phyloP scores from a whole-genome alignment of 2,888 invertebrate species.

The Gari tellinella region DNA sequence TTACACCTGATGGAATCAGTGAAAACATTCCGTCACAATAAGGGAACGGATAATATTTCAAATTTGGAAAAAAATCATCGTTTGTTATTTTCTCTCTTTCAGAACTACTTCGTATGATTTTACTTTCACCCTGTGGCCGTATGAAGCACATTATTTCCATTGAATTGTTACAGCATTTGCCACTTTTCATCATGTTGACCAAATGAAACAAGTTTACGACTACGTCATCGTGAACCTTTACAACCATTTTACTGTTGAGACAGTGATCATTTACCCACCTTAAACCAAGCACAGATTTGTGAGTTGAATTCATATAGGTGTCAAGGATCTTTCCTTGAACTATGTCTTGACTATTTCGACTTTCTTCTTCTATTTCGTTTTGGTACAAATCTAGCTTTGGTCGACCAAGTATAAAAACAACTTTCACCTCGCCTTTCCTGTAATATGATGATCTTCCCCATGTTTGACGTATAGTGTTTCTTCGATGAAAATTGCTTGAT shows the following conservation, averaged over 20 bases:
- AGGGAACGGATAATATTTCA: constrained; percentile 74
- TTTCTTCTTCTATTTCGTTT: constrained; percentile 70
- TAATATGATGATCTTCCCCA: constrained; percentile 71
- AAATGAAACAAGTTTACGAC: constrained; percentile 75
- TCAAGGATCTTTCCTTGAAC: constrained; percentile 76
- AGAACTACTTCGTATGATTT: constrained; percentile 21
- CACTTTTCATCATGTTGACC: constrained; percentile 62
- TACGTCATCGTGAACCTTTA: constrained; percentile 78
- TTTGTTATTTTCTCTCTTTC: constrained; percentile 72
- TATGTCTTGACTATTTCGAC: constrained; percentile 67
- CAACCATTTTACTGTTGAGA: constrained; percentile 63
- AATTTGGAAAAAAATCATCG: constrained; percentile 70
- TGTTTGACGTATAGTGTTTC: constrained; percentile 70
- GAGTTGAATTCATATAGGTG: constrained; percentile 73
- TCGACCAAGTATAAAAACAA: constrained; percentile 72
- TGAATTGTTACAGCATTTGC: constrained; percentile 25
- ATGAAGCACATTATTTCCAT: too few species aligned
- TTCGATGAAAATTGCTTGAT: constrained; percentile 65
- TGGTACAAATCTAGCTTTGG: constrained; percentile 59
- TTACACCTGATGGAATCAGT: constrained; percentile 72
- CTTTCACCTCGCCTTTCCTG: constrained; percentile 57
- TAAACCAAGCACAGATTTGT: constrained; percentile 73
- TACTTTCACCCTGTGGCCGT: too few species aligned
- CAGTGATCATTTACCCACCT: constrained; percentile 76
- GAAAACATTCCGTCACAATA: constrained; percentile 82